Conservation (phyloP, 1,140 invertebrate genomes). For the Tetranychus urticae region DNA sequence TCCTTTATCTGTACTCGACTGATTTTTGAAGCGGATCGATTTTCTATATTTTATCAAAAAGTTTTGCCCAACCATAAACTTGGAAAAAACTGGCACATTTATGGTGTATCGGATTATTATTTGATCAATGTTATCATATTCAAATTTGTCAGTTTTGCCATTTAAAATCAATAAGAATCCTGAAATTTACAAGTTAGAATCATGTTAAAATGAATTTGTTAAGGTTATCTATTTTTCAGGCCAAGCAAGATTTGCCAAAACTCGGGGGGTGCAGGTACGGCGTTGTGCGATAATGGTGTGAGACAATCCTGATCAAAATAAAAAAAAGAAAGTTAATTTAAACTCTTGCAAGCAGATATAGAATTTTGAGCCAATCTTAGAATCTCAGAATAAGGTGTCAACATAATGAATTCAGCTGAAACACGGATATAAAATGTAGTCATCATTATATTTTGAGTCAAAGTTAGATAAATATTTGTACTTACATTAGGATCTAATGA, state of each 20-base stretch:
- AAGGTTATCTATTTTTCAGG: too few species aligned
- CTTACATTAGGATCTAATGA: constrained; percentile 76
- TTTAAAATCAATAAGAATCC: too few species aligned
- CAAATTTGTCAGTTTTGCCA: too few species aligned
- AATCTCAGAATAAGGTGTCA: background rate
- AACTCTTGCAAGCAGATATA: background rate
- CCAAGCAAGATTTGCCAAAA: constrained; percentile 23
- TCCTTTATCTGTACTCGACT: too few species aligned
- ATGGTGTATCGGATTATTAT: too few species aligned
- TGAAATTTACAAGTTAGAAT: too few species aligned
- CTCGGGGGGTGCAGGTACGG: constrained; percentile 82
- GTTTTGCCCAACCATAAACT: too few species aligned
- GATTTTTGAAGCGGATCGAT: too few species aligned
- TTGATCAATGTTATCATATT: too few species aligned
- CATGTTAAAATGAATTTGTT: too few species aligned
- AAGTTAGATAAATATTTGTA: background rate
- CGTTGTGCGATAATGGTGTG: constrained; percentile 80
- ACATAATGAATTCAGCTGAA: background rate
- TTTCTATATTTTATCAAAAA: too few species aligned
- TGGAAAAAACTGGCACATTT: too few species aligned
- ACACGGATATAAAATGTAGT: background rate
- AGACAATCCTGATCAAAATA: constrained; percentile 42
- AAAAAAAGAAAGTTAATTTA: background rate
- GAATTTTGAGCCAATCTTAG: background rate
- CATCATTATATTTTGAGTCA: background rate